Percentiles rank a stretch among this genome's conserved stretches.
These are phyloP conservation scores for Pycnonotus jocosus DNA, from an alignment of 2,113 vertebrate species.

Conservation along the genomic window DNA sequence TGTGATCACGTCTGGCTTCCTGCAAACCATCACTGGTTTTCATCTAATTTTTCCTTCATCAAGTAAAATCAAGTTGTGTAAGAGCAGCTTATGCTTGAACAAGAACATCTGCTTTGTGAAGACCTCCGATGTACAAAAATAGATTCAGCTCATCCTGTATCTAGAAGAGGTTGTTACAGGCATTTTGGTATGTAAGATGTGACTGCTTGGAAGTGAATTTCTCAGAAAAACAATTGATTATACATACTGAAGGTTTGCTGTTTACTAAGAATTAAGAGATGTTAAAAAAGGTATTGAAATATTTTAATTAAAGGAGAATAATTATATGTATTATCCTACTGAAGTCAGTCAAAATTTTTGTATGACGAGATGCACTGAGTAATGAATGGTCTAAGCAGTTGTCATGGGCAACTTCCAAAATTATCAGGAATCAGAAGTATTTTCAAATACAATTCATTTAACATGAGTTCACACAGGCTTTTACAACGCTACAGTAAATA, in stretches of 20 bases:
- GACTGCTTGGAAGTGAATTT: neutral
- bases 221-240: neutral
- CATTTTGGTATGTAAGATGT: neutral
- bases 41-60: neutral
- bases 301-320: neutral
- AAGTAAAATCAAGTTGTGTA: neutral
- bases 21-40: neutral
- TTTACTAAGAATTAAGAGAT: neutral
- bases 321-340: neutral
- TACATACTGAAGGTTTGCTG: neutral
- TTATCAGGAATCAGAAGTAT: neutral
- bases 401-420: neutral
- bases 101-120: neutral
- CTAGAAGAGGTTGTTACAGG: neutral
- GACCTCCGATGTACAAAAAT: neutral
- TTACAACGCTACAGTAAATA: conserved; percentile 45
- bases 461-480: neutral
- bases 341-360: neutral
- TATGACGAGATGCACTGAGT: neutral
- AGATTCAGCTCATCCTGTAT: neutral
- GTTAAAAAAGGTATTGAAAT: neutral
- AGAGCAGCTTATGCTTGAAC: neutral
- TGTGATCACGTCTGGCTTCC: neutral
- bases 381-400: neutral
- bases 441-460: conserved; percentile 48